These are phyloP conservation scores for Tragelaphus imberbis DNA, from an alignment of 2,113 vertebrate species.

Conservation along the genomic window DNA sequence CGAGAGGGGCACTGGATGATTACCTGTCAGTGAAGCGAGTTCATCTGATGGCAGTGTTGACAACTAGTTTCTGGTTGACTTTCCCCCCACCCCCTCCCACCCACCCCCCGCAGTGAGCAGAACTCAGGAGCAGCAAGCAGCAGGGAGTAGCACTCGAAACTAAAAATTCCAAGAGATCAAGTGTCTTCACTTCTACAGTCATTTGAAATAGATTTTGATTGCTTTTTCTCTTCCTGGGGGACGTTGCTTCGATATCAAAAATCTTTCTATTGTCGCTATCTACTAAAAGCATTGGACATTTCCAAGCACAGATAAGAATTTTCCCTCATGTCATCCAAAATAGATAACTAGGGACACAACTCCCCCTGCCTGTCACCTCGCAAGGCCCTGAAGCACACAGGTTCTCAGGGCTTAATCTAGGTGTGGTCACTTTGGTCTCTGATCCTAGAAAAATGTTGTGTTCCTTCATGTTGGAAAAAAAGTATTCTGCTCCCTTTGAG, in stretches of 20 bases:
- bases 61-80: neutral
- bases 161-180: neutral
- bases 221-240: neutral
- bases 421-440: neutral
- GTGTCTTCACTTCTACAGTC: neutral
- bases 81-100: too few species aligned
- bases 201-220: neutral
- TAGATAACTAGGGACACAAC: neutral
- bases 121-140: neutral
- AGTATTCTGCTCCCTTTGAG: neutral
- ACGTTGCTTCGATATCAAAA: neutral
- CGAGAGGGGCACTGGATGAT: neutral
- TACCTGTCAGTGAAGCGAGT: neutral
- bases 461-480: neutral
- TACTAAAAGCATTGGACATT: neutral
- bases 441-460: neutral
- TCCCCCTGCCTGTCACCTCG: accelerated
- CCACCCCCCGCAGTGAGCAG: neutral
- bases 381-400: neutral
- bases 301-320: neutral
- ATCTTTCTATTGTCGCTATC: neutral
- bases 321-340: neutral
- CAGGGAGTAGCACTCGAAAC: neutral
- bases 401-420: too few species aligned
- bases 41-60: neutral